Evolutionary conservation across 2,888 invertebrate genomes (phyloP), one percentile per base, ranked within the genome.

Genomic region (Allygus modestus): DNA sequence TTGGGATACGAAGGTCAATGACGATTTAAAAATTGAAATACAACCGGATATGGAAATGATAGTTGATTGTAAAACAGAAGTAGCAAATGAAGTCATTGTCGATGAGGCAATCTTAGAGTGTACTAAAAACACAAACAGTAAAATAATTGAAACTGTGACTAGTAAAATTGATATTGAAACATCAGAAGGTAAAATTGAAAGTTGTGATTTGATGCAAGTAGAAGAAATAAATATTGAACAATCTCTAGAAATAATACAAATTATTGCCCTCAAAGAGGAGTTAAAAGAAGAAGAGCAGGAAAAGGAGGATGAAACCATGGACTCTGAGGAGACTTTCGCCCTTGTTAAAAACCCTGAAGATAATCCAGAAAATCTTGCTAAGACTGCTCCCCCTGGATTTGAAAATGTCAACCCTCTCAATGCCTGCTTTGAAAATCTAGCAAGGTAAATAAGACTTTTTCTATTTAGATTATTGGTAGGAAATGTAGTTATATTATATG

Each of bases 261-360:
- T 28, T 17, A n/a, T 7, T 31, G 15, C 65, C 12, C 31, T 65
- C 5, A 54, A 46, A 5, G 43, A 75, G n/a, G 73, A 73, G 12
- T 28, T 5, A 26, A 41, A 26, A 9, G 23, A 43, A 46, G 43
- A 26, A 51, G 77, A 77, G 46, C 12, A 9, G 5, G 51, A 0
- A 28, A 9, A 77, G 41, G 51, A 46, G 20, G 20, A 9, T n/a
- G 20, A 11, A 28, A 26, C 31, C 1, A 41, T 43, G 23, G 46
- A 41, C 15, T 75, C 41, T 12, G 46, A 41, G 37, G 54, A 83
- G 31, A 37, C 23, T 54, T 17, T 75, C 11, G 20, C 20, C 7
- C 33, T 12, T 73, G 28, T 28, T 7, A 83, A 65, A 31, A 58
- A 31, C 2, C n/a, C 51, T 81, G 81, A 58, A 81, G 33, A 51